Conservation (phyloP, 2,113 vertebrate species). For the Lampris megalopsis region DNA sequence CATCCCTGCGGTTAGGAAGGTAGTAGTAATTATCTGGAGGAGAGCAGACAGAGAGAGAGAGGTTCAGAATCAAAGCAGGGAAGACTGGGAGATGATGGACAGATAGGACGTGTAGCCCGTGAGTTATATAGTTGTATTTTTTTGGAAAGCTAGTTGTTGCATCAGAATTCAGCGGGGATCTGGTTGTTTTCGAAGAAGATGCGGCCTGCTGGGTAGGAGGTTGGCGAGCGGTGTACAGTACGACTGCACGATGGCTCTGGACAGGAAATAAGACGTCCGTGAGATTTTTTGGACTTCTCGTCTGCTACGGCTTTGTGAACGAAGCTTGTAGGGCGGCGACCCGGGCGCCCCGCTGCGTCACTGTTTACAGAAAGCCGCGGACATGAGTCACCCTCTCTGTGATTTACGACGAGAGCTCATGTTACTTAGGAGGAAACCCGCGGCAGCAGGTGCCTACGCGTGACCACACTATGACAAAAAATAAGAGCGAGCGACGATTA, state of each 20-base stretch:
- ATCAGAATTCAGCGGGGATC: no score
- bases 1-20: conserved; percentile 91
- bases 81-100: background rate
- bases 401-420: no score
- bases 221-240: background rate
- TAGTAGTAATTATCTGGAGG: conserved; percentile 91
- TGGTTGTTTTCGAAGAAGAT: background rate
- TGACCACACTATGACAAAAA: no score
- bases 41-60: conserved; percentile 22
- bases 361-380: background rate
- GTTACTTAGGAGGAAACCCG: background rate
- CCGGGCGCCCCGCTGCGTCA: background rate
- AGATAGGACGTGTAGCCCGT: background rate
- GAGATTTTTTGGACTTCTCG: background rate
- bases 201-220: background rate
- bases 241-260: background rate
- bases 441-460: no score
- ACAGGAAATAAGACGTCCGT: background rate
- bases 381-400: conserved; percentile 23
- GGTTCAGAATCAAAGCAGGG: background rate
- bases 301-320: background rate
- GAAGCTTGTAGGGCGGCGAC: background rate
- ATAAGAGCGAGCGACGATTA: no score
- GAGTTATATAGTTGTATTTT: background rate
- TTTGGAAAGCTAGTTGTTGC: background rate